Evolutionary conservation across 1,140 invertebrate genomes (phyloP), one percentile per base, ranked within the genome.

Genomic region (Halictus rubicundus): DNA sequence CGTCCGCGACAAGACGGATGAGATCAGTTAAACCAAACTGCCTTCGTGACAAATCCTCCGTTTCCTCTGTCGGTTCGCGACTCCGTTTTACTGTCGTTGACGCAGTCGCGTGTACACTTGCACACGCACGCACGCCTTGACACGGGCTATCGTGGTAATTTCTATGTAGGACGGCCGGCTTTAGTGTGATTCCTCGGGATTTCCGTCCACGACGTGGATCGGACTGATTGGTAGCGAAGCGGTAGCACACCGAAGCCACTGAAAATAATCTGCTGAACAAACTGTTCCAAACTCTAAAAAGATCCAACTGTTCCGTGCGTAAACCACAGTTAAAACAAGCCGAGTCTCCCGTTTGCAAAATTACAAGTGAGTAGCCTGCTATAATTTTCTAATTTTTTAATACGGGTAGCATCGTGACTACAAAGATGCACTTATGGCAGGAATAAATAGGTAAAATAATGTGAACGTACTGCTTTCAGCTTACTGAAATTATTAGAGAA

Each of bases 21-120:
- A 91, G 90, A 92, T 91, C 91, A 92, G 90, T 92, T 92, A 93
- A 93, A 92, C 89, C 88, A 92, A 91, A 92, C 91, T 92, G 89
- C 88, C 88, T 90, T 90, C 90, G 89, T 91, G 91, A 91, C 91
- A 92, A 92, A 92, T 92, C 91, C 89, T 90, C 91, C 85, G 89
- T 84, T 91, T 92, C 90, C 90, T 92, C 88, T 91, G 88, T 88
- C 85, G 83, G 90, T 77, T 76, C 83, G 71, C 80, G 77, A 39
- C 74, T 76, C 39, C 78, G 73, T 81, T 72, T 74, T 49, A 52
- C 83, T 32, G 57, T 74, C 83, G 80, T 79, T 66, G 61, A 85
- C 83, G 83, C 59, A 57, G 68, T 78, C 64, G 75, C 78, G 81
- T 83, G 77, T 73, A 76, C 32, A 37, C 39, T n/a, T 14, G 70